phyloP scores from a whole-genome alignment of 2,797 vertebrate species.

The Clamator glandarius region DNA sequence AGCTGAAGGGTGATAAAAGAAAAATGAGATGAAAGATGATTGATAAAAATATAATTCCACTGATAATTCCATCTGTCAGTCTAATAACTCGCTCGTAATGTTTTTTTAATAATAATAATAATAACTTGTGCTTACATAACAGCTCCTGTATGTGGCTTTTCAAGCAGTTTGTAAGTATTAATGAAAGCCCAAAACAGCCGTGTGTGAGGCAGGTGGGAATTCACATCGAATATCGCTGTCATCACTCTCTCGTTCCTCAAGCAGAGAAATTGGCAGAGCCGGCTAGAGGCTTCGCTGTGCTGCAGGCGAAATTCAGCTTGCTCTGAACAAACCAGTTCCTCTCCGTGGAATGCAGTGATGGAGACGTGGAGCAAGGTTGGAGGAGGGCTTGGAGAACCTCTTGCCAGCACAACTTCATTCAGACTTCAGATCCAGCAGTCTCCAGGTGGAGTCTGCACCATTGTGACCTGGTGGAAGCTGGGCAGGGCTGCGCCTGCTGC shows the following conservation, averaged over 20 bases:
- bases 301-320: not conserved
- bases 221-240: not conserved
- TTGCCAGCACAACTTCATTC: rapidly evolving
- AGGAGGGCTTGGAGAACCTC: not conserved
- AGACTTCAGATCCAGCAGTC: too few relatives aligned
- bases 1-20: not conserved
- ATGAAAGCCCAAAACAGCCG: not conserved
- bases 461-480: too few relatives aligned
- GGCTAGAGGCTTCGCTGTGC: not conserved
- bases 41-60: not conserved
- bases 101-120: conserved; percentile 19
- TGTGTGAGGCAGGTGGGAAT: conserved; percentile 26
- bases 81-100: not conserved
- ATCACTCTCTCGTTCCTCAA: not conserved
- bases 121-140: conserved; percentile 27
- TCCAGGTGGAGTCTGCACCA: too few relatives aligned
- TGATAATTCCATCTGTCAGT: conserved; percentile 35
- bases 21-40: not conserved
- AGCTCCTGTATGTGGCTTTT: not conserved
- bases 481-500: too few relatives aligned
- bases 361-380: not conserved
- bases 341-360: rapidly evolving
- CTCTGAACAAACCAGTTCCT: not conserved
- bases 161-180: not conserved
- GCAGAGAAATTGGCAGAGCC: not conserved